A percentile compares a stretch with the other conserved stretches of the same genome.
Evolutionary conservation across 2,888 invertebrate genomes (phyloP).

Genomic region (Hybos culiciformis): DNA sequence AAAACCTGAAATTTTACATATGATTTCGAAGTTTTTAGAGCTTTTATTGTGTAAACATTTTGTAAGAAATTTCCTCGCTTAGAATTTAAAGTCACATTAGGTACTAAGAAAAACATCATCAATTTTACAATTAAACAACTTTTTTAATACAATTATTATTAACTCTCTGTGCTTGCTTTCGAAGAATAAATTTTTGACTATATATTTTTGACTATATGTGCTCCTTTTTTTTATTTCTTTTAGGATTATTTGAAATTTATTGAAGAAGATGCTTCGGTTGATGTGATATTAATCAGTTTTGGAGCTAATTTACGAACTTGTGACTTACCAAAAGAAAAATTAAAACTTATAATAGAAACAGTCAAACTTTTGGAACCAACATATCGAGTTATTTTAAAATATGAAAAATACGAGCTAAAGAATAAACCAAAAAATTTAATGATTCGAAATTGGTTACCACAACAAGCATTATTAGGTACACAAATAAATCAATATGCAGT

Average conservation of each 20-base stretch:
- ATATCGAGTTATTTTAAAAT: constrained; percentile 38
- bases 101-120: no score
- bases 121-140: no score
- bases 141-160: no score
- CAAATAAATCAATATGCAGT: neutral
- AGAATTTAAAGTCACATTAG: no score
- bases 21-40: no score
- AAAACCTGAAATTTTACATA: neutral
- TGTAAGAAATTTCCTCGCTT: no score
- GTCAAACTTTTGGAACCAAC: constrained; percentile 13
- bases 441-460: constrained; percentile 32
- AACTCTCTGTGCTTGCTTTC: no score
- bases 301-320: constrained; percentile 32
- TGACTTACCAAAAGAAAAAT: constrained; percentile 29
- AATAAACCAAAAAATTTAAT: constrained; percentile 33
- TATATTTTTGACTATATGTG: no score
- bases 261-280: constrained; percentile 29
- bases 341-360: constrained; percentile 25
- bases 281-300: constrained; percentile 36
- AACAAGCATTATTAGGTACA: constrained; percentile 31
- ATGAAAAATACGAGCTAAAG: constrained; percentile 34
- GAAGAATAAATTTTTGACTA: no score
- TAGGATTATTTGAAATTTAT: constrained; percentile 28
- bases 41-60: no score
- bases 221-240: constrained; percentile 8